Conservation (phyloP, 2,888 invertebrate species). For the Drosophila borealis region DNA sequence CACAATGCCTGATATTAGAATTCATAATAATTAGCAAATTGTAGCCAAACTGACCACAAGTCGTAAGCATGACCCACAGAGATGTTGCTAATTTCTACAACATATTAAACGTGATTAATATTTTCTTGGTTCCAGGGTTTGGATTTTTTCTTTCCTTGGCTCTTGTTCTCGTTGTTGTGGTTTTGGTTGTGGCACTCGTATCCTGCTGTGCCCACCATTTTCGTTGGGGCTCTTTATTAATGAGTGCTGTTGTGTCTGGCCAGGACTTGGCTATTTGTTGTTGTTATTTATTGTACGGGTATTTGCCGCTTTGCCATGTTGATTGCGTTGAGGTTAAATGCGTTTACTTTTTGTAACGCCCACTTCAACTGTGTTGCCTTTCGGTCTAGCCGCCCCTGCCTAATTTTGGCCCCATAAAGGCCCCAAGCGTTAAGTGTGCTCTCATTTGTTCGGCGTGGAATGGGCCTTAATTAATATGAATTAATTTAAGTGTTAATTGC, state of each 20-base stretch:
- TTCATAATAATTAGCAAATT: slow-evolving; percentile 65
- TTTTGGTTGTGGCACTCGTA: slow-evolving; percentile 35
- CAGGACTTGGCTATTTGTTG: slow-evolving; percentile 59
- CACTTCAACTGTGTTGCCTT: slow-evolving; percentile 8
- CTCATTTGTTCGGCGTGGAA: slow-evolving; percentile 60
- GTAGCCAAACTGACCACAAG: slow-evolving; percentile 22
- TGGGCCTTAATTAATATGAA: slow-evolving; percentile 77
- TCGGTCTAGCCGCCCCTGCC: slow-evolving; percentile 27
- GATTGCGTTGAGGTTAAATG: slow-evolving; percentile 72
- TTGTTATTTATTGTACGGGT: slow-evolving; percentile 71
- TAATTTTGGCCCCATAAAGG: slow-evolving; percentile 59
- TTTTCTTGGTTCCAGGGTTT: slow-evolving; percentile 45
- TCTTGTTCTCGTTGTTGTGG: slow-evolving; percentile 20
- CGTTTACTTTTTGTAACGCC: slow-evolving; percentile 54
- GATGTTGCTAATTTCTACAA: slow-evolving; percentile 67
- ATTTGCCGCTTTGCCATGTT: slow-evolving; percentile 71
- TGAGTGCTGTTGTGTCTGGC: slow-evolving; percentile 72
- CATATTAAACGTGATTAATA: slow-evolving; percentile 79
- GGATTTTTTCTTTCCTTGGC: slow-evolving; percentile 15
- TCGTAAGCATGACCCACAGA: slow-evolving; percentile 26
- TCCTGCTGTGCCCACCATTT: slow-evolving; percentile 71
- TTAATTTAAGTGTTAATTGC: slow-evolving; percentile 79
- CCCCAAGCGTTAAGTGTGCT: slow-evolving; percentile 73
- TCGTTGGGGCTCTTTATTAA: slow-evolving; percentile 67
- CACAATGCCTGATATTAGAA: slow-evolving; percentile 25